Evolutionary conservation across 2,113 vertebrate species (phyloP), one percentile per base, ranked within the genome.

Genomic region (Saimiri boliviensis): DNA sequence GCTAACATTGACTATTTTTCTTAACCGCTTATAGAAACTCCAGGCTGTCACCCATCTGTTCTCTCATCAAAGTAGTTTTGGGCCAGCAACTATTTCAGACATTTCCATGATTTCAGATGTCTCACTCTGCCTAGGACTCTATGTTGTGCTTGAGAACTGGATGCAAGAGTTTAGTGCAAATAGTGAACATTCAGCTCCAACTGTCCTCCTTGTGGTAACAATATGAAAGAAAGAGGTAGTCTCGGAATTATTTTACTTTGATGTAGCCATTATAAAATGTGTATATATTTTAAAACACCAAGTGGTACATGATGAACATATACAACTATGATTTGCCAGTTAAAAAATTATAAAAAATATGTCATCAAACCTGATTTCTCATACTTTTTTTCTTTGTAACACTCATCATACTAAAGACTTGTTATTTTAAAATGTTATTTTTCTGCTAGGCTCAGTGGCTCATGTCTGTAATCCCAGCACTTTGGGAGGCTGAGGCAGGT

Each of bases 21-120:
- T 0, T 93, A 94, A 73, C 60, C 95, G 85, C 68, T 96, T 16
- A 81, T 77, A 82, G 74, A 94, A 96, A 52, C 81, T 96, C 23
- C 97, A 88, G 71, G 80, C 92, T 98, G 97, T 90, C 93, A 89
- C 17, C 94, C 96, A 82, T 97, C 96, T 98, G 97, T 82, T 97
- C 89, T 88, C 94, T 19, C 0, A 56, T 94, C 92, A 93, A 84
- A 93, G 32, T 37, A n/a, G n/a, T 93, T 85, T 74, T 42, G 92
- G 89, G 10, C 21, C 96, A 91, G 58, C 80, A 96, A 17, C 80
- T 94, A 86, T 93, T 97, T 63, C 83, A 96, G 89, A 56, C 88
- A 81, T 42, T 45, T 93, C 63, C 80, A 8, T 45, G 35, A 93
- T 93, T 97, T 94, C 76, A 66, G 17, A 32, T 19, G 30, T 54